These are phyloP conservation scores for Drosophila fuyamai DNA, from an alignment of 1,140 invertebrate species.

Conservation along the genomic window DNA sequence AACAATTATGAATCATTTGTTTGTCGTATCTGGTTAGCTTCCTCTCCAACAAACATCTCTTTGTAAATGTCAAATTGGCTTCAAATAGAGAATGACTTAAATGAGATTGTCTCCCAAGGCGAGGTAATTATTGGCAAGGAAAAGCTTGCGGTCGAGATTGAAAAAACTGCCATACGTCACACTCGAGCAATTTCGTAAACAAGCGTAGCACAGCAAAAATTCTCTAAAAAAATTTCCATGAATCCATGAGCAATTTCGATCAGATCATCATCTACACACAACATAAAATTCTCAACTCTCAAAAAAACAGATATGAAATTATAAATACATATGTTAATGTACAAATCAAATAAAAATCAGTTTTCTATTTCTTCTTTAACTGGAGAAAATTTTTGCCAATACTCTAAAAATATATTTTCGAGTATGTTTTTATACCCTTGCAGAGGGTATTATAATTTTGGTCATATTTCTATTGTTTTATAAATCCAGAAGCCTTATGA, in stretches of 20 bases:
- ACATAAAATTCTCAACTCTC: not conserved
- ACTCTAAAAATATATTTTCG: too few relatives aligned
- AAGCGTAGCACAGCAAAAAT: slow-evolving; percentile 10
- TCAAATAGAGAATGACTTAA: slow-evolving; percentile 34
- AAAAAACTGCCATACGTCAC: slow-evolving; percentile 35
- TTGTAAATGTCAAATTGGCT: slow-evolving; percentile 31
- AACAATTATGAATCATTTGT: slow-evolving; percentile 63
- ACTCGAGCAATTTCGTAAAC: slow-evolving; percentile 49
- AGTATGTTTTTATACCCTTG: too few relatives aligned
- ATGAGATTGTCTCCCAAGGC: slow-evolving; percentile 27
- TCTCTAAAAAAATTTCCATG: not conserved
- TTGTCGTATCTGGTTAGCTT: slow-evolving; percentile 22
- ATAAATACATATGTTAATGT: too few relatives aligned
- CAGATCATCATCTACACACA: slow-evolving; percentile 8
- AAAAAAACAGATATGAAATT: too few relatives aligned
- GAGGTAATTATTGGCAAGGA: slow-evolving; percentile 33
- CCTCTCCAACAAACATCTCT: not conserved
- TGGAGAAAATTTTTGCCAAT: too few relatives aligned
- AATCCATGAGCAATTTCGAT: not conserved
- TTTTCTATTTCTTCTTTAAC: too few relatives aligned
- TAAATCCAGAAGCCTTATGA: too few relatives aligned
- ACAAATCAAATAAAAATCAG: too few relatives aligned
- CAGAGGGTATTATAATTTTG: too few relatives aligned
- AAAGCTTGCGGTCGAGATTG: slow-evolving; percentile 17
- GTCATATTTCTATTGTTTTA: too few relatives aligned